Conservation (phyloP, 2,888 invertebrate species). For the Emesis castigata region DNA sequence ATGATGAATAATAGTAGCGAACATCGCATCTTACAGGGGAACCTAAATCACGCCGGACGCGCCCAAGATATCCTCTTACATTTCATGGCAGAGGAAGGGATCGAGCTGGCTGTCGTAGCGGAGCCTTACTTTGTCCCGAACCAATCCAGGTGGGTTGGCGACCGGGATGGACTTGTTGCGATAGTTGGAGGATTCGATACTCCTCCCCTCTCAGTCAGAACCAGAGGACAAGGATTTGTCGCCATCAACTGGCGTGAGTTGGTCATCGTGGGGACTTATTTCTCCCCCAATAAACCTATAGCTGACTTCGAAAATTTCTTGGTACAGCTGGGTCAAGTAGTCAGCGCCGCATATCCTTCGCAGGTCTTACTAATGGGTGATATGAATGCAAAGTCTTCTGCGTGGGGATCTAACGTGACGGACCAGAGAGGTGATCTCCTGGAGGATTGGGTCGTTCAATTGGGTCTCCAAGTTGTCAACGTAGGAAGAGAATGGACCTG, state of each 20-base stretch:
- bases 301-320: too few relatives aligned
- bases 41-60: not conserved
- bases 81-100: not conserved
- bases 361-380: too few relatives aligned
- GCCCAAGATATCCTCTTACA: not conserved
- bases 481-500: not conserved
- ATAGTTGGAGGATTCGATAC: not conserved
- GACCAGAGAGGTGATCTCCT: not conserved
- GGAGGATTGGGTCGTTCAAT: not conserved
- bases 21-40: not conserved
- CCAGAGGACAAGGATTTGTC: not conserved
- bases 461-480: not conserved
- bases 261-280: too few relatives aligned
- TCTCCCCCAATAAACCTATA: too few relatives aligned
- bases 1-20: not conserved
- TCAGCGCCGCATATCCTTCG: too few relatives aligned
- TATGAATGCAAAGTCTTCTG: not conserved
- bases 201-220: not conserved
- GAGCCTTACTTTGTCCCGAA: constrained; percentile 7
- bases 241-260: not conserved
- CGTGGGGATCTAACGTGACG: not conserved
- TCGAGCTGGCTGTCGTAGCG: not conserved
- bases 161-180: not conserved
- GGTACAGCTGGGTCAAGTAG: too few relatives aligned
- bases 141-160: not conserved